Base-by-base conservation (phyloP, 2,888 invertebrate genomes). In the Isotomurus palustris region DNA sequence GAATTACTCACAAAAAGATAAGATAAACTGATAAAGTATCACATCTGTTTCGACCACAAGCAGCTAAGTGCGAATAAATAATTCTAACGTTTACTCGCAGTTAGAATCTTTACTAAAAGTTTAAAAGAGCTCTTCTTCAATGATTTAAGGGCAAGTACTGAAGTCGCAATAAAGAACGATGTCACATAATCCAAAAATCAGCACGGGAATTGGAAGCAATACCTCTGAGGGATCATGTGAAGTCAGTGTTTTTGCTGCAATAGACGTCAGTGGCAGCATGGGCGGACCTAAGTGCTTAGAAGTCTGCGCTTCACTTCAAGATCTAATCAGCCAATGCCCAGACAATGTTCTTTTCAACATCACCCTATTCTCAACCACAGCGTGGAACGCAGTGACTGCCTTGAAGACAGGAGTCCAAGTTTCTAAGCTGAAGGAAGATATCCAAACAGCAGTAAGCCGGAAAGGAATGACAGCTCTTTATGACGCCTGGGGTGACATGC, bases 321-420 rank as follows among this genome's bases (percentile, higher is more conserved):
- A 24, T 3, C 12, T 47, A 12, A 24, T 47, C 28, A 28, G 28
- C 8, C n/a, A 6, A 12, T 24, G 10, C 6, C 47, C 47, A 6
- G 47, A 47, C 28, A n/a, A 47, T n/a, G 47, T 27, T 47, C 28
- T 47, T 14, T 47, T 47, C 19, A 28, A 47, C 47, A 10, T 47
- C 22, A 47, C 27, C 17, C 29, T 47, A 3, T 47, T 47, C 29
- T 24, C 25, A 3, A 6, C 47, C 3, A 47, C 28, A 10, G 29
- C 47, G 5, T 47, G 47, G 47, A 47, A 47, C 8, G 47, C 19
- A 3, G 47, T 17, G 4, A 47, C 47, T 10, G 47, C 27, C 22
- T 17, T 47, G 6, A 47, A 47, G 17, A 8, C 28, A 5, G 47
- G 25, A 28, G 3, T 47, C 6, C 5, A 47, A 27, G 4, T 17